These are phyloP conservation scores for Rousettus madagascariensis DNA, from an alignment of 2,797 vertebrate genomes.

Conservation along the genomic window DNA sequence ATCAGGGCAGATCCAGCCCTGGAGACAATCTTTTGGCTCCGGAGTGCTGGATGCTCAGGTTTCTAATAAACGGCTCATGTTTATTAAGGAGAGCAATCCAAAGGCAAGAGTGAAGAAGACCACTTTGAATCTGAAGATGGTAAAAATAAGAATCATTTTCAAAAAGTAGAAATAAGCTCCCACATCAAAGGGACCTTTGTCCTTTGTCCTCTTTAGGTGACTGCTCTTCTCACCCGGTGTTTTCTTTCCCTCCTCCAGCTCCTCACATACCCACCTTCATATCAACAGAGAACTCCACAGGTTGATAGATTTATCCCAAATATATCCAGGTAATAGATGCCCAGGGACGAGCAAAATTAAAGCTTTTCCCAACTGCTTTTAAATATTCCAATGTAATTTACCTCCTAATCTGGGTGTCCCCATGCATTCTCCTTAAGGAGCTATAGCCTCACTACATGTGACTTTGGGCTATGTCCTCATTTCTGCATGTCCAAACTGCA, in stretches of 20 bases:
- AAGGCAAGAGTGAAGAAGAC: constrained; percentile 48
- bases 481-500: not conserved
- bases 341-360: not conserved
- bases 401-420: not conserved
- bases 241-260: not conserved
- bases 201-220: not conserved
- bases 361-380: not conserved
- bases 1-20: constrained; percentile 50
- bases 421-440: not conserved
- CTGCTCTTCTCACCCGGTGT: not conserved
- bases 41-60: not conserved
- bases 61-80: constrained; percentile 75
- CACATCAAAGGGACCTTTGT: constrained; percentile 60
- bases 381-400: not conserved
- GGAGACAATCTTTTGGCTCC: constrained; percentile 66
- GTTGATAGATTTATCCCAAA: not conserved
- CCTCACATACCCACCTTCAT: not conserved
- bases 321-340: not conserved
- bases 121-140: constrained; percentile 44
- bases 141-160: constrained; percentile 54
- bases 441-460: accelerated
- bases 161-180: constrained; percentile 64
- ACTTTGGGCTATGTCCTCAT: not conserved
- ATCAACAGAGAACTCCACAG: not conserved
- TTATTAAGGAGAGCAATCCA: constrained; percentile 59